Conservation (phyloP, 1,140 invertebrate species). For the Psix sp. region DNA sequence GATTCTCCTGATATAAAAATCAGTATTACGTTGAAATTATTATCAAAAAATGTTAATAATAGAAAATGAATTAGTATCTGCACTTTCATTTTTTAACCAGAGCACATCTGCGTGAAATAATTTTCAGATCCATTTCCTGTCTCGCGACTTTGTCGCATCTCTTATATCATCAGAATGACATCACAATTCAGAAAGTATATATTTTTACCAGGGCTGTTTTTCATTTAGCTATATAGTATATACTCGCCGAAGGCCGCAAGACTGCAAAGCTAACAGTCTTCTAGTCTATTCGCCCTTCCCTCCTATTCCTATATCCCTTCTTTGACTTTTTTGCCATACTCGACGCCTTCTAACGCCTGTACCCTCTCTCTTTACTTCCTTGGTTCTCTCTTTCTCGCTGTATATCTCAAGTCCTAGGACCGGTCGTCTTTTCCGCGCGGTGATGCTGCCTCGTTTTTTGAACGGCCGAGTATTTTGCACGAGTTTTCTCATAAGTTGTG, state of each 20-base stretch:
- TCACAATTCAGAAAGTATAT: constrained; percentile 50
- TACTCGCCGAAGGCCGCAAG: constrained; percentile 17
- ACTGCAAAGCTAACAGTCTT: constrained; percentile 10
- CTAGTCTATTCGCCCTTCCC: neutral
- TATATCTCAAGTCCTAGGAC: constrained; percentile 37
- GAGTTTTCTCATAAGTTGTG: constrained; percentile 50
- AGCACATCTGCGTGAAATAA: constrained; percentile 39
- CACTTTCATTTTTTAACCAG: constrained; percentile 13
- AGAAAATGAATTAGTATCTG: too few relatives aligned
- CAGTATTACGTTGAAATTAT: too few relatives aligned
- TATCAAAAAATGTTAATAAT: too few relatives aligned
- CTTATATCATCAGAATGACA: constrained; percentile 52
- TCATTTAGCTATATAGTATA: constrained; percentile 41
- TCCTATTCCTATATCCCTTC: constrained; percentile 4
- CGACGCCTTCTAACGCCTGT: constrained; percentile 14
- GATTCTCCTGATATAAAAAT: too few relatives aligned
- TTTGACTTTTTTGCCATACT: constrained; percentile 7
- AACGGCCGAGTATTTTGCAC: constrained; percentile 31
- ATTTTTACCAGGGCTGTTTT: constrained; percentile 42
- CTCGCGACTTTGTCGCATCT: constrained; percentile 34
- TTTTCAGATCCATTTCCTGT: constrained; percentile 36
- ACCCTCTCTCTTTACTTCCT: constrained; percentile 19
- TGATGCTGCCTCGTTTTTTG: constrained; percentile 37
- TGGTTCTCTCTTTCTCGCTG: constrained; percentile 27
- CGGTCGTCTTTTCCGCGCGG: constrained; percentile 41